A percentile compares a stretch with the other conserved stretches of the same genome.
phyloP scores from a whole-genome alignment of 2,888 invertebrate genomes.

The Allolobophora icterica region DNA sequence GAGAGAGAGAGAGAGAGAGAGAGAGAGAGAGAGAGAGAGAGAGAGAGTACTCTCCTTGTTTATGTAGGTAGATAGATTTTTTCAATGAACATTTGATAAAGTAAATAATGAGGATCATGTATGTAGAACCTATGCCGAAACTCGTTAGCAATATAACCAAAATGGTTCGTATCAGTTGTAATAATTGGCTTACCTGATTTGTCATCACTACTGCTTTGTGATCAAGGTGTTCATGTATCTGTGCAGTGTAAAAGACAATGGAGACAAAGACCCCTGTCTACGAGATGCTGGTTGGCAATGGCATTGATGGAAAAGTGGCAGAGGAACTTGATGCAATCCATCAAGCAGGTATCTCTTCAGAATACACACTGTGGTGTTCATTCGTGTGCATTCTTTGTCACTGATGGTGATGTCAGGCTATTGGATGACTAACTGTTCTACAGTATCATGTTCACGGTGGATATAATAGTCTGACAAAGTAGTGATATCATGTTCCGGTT shows the following conservation, averaged over 20 bases:
- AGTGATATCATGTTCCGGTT: no score
- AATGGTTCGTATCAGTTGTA: background rate
- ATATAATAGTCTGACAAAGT: background rate
- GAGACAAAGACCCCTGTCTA: slow-evolving; percentile 77
- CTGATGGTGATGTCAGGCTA: background rate
- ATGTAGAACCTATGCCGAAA: background rate
- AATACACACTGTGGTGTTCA: background rate
- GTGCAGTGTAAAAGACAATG: slow-evolving; percentile 12
- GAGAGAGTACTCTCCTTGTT: no score
- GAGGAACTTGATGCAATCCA: slow-evolving; percentile 95
- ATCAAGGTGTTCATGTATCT: background rate
- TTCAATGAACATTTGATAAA: no score
- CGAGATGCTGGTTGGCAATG: slow-evolving; percentile 91
- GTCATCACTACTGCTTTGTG: background rate
- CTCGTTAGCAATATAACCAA: background rate
- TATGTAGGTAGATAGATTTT: background rate
- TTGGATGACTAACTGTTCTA: background rate
- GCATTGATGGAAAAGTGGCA: slow-evolving; percentile 91
- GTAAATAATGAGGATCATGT: background rate
- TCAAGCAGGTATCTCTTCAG: slow-evolving; percentile 72
- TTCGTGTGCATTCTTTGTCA: background rate
- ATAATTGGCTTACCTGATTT: background rate
- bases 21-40: no score
- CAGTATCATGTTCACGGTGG: background rate
- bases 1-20: no score